Percentiles rank a stretch among this genome's conserved stretches.
These are phyloP conservation scores for Malaclemys terrapin DNA, from an alignment of 2,113 vertebrate species.

Conservation along the genomic window DNA sequence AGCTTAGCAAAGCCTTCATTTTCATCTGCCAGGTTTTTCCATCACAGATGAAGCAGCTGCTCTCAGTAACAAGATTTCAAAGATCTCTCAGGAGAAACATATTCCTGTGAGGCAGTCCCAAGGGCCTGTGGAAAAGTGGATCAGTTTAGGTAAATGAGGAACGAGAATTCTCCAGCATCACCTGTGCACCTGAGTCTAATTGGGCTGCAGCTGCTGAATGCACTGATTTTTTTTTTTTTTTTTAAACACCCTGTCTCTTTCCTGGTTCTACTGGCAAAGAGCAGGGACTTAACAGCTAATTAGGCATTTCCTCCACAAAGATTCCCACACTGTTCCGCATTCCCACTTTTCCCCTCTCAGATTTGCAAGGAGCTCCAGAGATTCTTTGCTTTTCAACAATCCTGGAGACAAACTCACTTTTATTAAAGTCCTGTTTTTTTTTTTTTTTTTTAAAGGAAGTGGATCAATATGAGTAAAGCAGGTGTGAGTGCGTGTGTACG, in stretches of 20 bases:
- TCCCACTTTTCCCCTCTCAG: not conserved
- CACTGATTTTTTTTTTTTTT: not conserved
- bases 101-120: not conserved
- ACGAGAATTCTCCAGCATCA: conserved; percentile 34
- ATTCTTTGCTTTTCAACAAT: not conserved
- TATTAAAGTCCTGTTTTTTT: not conserved
- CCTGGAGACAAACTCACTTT: not conserved
- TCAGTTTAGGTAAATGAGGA: conserved; percentile 61
- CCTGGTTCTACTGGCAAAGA: conserved; percentile 18
- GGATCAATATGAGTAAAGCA: not conserved
- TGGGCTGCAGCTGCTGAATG: conserved; percentile 61
- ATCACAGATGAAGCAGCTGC: not conserved
- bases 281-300: conserved; percentile 66
- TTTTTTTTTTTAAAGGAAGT: not conserved
- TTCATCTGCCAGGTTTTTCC: not conserved
- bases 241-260: not conserved
- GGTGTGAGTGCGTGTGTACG: not conserved
- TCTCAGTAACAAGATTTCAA: not conserved
- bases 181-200: conserved; percentile 61
- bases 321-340: conserved; percentile 24
- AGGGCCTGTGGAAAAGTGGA: conserved; percentile 24
- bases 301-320: conserved; percentile 16
- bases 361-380: conserved; percentile 35
- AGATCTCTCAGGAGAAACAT: not conserved
- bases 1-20: not conserved